Percentiles rank a stretch among this genome's conserved stretches.
phyloP scores from a whole-genome alignment of 2,888 invertebrate genomes.

The Aleiodes leptofemur region DNA sequence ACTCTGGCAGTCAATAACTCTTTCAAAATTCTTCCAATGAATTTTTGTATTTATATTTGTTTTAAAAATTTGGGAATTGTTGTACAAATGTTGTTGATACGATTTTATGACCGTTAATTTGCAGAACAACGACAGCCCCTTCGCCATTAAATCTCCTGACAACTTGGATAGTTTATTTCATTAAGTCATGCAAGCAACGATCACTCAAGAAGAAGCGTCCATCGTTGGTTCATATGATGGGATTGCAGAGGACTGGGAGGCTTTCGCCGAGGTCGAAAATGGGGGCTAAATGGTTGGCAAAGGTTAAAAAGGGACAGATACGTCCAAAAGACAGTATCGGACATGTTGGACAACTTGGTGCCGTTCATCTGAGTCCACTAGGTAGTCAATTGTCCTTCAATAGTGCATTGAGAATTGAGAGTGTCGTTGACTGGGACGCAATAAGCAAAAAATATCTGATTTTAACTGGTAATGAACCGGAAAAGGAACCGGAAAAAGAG shows the following conservation, averaged over 20 bases:
- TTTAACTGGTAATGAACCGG: conserved; percentile 82
- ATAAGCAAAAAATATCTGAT: conserved; percentile 94
- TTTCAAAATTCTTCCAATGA: neutral
- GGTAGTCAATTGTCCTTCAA: conserved; percentile 91
- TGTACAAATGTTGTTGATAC: neutral
- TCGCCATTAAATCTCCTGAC: conserved; percentile 85
- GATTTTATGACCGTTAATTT: neutral
- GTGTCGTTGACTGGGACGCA: conserved; percentile 93
- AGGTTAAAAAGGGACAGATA: conserved; percentile 76
- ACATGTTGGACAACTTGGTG: conserved; percentile 77
- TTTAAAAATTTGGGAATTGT: neutral
- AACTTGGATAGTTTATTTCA: conserved; percentile 78
- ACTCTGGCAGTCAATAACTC: neutral
- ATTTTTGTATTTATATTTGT: conserved; percentile 1
- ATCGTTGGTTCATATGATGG: conserved; percentile 77
- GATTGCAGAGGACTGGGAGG: conserved; percentile 73
- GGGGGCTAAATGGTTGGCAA: conserved; percentile 77
- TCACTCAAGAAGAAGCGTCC: conserved; percentile 75
- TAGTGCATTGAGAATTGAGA: conserved; percentile 88
- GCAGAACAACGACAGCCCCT: conserved; percentile 82
- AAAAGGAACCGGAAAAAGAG: conserved; percentile 69
- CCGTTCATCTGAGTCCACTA: conserved; percentile 88
- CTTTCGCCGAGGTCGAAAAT: conserved; percentile 76
- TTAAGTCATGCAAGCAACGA: conserved; percentile 76
- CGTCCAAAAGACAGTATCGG: conserved; percentile 80